Percentiles rank a stretch among this genome's conserved stretches.
phyloP scores from a whole-genome alignment of 2,888 invertebrate species.

The Xanthostigma xanthostigma region DNA sequence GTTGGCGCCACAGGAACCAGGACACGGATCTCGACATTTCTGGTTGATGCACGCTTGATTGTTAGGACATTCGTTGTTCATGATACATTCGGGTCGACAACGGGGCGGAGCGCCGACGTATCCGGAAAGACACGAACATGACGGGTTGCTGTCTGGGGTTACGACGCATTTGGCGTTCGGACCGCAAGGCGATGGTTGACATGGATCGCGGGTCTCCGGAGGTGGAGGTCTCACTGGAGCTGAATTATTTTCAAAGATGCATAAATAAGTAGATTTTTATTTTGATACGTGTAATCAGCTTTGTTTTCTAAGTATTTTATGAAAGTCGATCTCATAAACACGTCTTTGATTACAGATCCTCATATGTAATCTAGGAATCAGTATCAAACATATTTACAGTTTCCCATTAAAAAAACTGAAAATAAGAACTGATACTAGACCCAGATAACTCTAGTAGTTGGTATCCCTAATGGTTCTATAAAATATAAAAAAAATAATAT shows the following conservation, averaged over 20 bases:
- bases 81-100: slow-evolving; percentile 61
- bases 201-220: slow-evolving; percentile 33
- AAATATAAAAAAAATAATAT: background rate
- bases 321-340: too few species aligned
- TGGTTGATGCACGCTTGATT: slow-evolving; percentile 54
- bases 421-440: too few species aligned
- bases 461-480: background rate
- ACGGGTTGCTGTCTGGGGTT: slow-evolving; percentile 34
- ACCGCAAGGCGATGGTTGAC: slow-evolving; percentile 56
- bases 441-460: too few species aligned
- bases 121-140: slow-evolving; percentile 55
- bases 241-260: too few species aligned
- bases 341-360: too few species aligned
- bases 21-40: slow-evolving; percentile 58
- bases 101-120: slow-evolving; percentile 55
- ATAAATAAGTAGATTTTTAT: too few species aligned
- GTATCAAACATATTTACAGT: too few species aligned
- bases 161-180: slow-evolving; percentile 42
- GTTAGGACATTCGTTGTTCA: slow-evolving; percentile 54
- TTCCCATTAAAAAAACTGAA: too few species aligned
- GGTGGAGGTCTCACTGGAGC: slow-evolving; percentile 4
- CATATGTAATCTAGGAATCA: too few species aligned
- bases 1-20: slow-evolving; percentile 56
- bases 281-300: too few species aligned
- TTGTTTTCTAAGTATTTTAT: too few species aligned